Evolutionary conservation across 2,888 invertebrate genomes (phyloP).

Genomic region (Troglohyphantes excavatus): DNA sequence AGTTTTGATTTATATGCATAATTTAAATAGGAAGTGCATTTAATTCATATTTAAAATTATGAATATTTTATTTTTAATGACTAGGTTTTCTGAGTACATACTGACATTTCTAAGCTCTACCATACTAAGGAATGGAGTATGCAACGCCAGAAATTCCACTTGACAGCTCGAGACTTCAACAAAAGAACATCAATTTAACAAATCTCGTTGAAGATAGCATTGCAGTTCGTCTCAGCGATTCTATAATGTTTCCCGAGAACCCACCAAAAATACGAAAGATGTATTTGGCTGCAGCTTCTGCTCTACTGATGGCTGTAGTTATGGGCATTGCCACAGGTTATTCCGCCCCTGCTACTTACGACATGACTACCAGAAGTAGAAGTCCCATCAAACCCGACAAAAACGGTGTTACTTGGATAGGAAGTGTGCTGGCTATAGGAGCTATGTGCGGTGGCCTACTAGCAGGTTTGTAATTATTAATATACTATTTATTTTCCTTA

Average conservation of each 20-base stretch:
- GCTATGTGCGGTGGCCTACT: conserved; percentile 76
- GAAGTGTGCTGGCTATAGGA: conserved; percentile 76
- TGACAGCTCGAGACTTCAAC: neutral
- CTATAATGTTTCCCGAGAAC: neutral
- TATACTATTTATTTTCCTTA: too few relatives aligned
- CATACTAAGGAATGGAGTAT: conserved; percentile 13
- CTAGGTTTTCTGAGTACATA: neutral
- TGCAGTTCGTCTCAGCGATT: neutral
- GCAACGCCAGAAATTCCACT: neutral
- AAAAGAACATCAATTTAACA: neutral
- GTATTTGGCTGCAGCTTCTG: conserved; percentile 72
- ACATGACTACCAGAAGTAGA: conserved; percentile 50
- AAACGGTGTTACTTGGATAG: conserved; percentile 69
- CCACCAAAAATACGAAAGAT: conserved; percentile 30
- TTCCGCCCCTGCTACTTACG: conserved; percentile 75
- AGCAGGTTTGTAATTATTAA: conserved; percentile 66
- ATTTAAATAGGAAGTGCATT: neutral
- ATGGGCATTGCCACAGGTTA: conserved; percentile 78
- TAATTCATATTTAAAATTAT: neutral
- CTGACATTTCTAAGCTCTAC: neutral
- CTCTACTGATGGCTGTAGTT: conserved; percentile 72
- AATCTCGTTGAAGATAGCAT: neutral
- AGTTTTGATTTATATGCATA: too few relatives aligned
- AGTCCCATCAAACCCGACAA: conserved; percentile 39
- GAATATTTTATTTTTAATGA: neutral